Percentiles rank a stretch among this genome's conserved stretches.
Evolutionary conservation across 1,140 invertebrate species (phyloP).

Genomic region (Protaetia brevitarsis): DNA sequence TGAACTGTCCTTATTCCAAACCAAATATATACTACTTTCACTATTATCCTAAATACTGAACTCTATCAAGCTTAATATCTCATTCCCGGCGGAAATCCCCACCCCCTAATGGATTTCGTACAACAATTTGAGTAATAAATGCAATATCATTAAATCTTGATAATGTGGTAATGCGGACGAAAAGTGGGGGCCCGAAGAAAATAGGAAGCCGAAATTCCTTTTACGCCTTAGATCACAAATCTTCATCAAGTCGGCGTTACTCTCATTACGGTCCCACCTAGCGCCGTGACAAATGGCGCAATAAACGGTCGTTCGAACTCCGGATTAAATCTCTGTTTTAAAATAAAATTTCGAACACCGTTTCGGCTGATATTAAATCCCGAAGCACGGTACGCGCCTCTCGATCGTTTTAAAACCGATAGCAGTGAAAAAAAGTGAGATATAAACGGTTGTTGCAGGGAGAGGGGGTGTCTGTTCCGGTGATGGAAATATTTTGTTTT

Average conservation of each 20-base stretch:
- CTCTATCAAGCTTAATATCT: background rate
- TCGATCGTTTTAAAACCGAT: too few relatives aligned
- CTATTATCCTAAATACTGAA: too few relatives aligned
- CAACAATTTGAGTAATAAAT: slow-evolving; percentile 7
- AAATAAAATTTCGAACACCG: slow-evolving; percentile 22
- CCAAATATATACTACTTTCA: too few relatives aligned
- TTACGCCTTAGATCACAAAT: slow-evolving; percentile 23
- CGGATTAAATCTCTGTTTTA: slow-evolving; percentile 24
- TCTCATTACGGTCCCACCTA: slow-evolving; percentile 23
- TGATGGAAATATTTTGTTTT: too few relatives aligned
- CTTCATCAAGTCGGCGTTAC: slow-evolving; percentile 23
- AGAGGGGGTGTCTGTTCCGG: too few relatives aligned
- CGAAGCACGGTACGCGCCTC: background rate
- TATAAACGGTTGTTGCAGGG: background rate
- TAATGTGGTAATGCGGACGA: slow-evolving; percentile 14
- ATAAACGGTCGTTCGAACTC: slow-evolving; percentile 23
- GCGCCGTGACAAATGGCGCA: slow-evolving; percentile 27
- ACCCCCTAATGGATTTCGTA: slow-evolving; percentile 7
- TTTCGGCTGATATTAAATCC: slow-evolving; percentile 19
- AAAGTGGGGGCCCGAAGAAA: background rate
- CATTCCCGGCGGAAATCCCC: slow-evolving; percentile 3
- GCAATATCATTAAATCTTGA: slow-evolving; percentile 18
- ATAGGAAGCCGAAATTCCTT: background rate
- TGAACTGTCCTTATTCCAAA: too few relatives aligned
- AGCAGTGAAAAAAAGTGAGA: background rate